Evolutionary conservation across 2,888 invertebrate genomes (phyloP), one percentile per base, ranked within the genome.

Genomic region (Tethea ocularis): DNA sequence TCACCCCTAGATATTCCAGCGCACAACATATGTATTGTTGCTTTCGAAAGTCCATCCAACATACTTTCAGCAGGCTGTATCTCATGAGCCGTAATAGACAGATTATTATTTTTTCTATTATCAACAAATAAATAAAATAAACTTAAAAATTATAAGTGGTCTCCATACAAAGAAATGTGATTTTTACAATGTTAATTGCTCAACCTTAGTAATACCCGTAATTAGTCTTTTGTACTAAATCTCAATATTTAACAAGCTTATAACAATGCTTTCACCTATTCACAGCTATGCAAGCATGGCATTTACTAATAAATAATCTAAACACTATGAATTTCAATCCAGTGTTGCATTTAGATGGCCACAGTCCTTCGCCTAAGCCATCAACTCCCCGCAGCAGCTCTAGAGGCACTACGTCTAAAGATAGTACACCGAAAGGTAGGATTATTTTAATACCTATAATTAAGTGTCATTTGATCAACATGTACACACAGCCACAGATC

Each of bases 391-490:
- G 88, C 75, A 90, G 91, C 77, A 84, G 83, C 75, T 91, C 91
- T 71, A 88, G 89, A 69, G 90, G 91, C 67, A 88, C 88, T 62
- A 80, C 86, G 57, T 89, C 89, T 60, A 91, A 91, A 84, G 91
- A 93, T 79, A 87, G 76, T 73, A 89, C 90, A 60, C 88, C 89
- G 38, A 93, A 93, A 91, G 89, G 93, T 92, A 87, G 38, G 72
- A 58, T 46, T 20, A 46, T 41, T 51, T 61, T 51, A n/a, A 55
- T 60, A 55, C 46, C 46, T 58, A 57, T 54, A 38, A 51, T 20
- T 17, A 8, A 20, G 5, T 41, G 20, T 46, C 24, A 36, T 22
- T 41, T 56, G 11, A 15, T 41, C 24, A 41, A 38, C 5, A 38
- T n/a, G 38, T 38, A 36, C n/a, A n/a, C n/a, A n/a, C n/a, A n/a